Conservation (phyloP, 2,113 vertebrate species). For the Odocoileus virginianus region DNA sequence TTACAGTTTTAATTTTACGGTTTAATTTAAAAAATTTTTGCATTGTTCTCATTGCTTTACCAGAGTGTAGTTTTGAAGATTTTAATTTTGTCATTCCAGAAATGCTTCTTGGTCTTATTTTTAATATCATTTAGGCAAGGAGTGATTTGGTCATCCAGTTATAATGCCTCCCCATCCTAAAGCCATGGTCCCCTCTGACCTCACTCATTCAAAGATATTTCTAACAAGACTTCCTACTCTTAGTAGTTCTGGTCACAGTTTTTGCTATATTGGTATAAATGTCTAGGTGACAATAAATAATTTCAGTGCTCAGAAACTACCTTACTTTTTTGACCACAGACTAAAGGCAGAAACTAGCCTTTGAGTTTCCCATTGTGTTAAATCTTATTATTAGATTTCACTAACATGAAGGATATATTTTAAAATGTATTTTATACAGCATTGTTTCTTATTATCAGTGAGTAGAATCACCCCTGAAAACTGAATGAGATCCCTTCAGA, state of each 20-base stretch:
- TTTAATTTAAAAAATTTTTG: neutral
- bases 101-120: neutral
- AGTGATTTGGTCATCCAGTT: neutral
- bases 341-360: neutral
- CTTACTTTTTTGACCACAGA: neutral
- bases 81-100: neutral
- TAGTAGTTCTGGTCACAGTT: neutral
- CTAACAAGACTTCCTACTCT: neutral
- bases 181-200: neutral
- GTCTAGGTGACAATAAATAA: neutral
- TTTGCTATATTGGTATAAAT: neutral
- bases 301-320: neutral
- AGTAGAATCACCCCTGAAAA: neutral
- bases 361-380: neutral
- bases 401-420: neutral
- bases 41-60: neutral
- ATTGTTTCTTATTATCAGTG: neutral
- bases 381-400: neutral
- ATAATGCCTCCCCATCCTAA: no score
- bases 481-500: neutral
- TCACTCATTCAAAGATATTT: neutral
- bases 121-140: neutral
- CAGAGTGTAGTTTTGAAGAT: neutral
- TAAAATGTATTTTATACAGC: neutral
- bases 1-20: neutral